Conservation (phyloP, 2,113 vertebrate species). For the Lethenteron camtschaticum region DNA sequence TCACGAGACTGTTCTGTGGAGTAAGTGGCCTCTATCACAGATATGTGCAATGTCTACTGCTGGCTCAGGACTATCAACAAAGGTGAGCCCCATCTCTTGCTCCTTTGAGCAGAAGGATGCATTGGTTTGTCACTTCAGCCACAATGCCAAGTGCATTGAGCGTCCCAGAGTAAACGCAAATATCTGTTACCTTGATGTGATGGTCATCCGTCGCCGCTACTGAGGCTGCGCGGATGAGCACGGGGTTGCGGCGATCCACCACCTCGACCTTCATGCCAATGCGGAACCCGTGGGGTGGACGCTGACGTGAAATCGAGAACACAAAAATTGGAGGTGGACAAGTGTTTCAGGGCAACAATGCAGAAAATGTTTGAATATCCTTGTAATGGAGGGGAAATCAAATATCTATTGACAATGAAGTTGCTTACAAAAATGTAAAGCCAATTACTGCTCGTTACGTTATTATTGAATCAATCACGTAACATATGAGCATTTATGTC, state of each 20-base stretch:
- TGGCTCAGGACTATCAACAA: no score
- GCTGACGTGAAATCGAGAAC: conserved; percentile 14
- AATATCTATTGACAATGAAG: conserved; percentile 6
- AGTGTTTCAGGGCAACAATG: not conserved
- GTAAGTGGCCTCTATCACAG: no score
- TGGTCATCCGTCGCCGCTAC: conserved; percentile 29
- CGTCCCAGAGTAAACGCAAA: no score
- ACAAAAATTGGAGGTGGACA: not conserved
- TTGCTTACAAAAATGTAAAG: not conserved
- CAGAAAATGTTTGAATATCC: not conserved
- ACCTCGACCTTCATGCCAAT: conserved; percentile 35
- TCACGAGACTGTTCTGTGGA: no score
- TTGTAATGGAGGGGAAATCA: conserved; percentile 9
- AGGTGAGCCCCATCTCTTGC: no score
- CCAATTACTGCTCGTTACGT: no score
- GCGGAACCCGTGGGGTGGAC: conserved; percentile 36
- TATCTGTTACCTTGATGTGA: conserved; percentile 23
- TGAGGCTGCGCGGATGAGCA: conserved; percentile 32
- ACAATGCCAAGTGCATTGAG: no score
- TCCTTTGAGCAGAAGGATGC: no score
- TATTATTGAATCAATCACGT: no score
- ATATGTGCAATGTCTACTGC: no score
- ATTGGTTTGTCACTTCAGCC: no score
- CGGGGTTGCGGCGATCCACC: conserved; percentile 35
- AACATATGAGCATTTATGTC: no score